Evolutionary conservation across 2,113 vertebrate species (phyloP), one percentile per base, ranked within the genome.

Genomic region (Pterocles gutturalis): DNA sequence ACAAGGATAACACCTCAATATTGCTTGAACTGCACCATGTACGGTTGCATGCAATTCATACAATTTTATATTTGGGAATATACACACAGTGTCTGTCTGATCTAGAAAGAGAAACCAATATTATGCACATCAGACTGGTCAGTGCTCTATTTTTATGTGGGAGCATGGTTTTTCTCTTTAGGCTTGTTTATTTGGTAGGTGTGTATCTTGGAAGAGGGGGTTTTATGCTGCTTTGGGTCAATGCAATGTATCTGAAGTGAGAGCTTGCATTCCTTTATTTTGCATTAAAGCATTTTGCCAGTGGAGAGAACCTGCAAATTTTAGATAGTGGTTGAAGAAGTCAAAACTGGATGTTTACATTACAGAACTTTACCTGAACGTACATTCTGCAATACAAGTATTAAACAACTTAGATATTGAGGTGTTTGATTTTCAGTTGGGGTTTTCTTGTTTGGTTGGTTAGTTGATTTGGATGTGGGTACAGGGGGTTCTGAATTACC

Each of bases 21-120:
- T 96, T 96, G 87, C 61, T 96, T 88, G 43, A 93, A 87, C 90
- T 88, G 76, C 92, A 79, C 60, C 41, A 3, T 53, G 49, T 92
- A 94, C 7, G 8, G 43, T 49, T 77, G 85, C 88, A 78, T 96
- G 78, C 53, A 85, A 60, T 88, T 94, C 2, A 0, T 93, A 91
- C 49, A 8, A 26, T 67, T 82, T 82, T 73, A 5, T 92, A 41
- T 79, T 89, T 90, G 77, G 66, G 38, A 84, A 71, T 94, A 72
- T 55, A 45, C 31, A 85, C 49, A 64, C 18, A 61, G 36, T 58
- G 28, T 83, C 60, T 69, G 45, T 83, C 60, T 69, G 45, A 55
- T 58, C 58, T 89, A 53, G 26, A 12, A 36, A 54, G 53, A 81
- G 70, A 82, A 96, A 67, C 10, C 18, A 66, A 26, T 71, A 15